phyloP scores from a whole-genome alignment of 2,888 invertebrate species.

The Notodonta dromedarius region DNA sequence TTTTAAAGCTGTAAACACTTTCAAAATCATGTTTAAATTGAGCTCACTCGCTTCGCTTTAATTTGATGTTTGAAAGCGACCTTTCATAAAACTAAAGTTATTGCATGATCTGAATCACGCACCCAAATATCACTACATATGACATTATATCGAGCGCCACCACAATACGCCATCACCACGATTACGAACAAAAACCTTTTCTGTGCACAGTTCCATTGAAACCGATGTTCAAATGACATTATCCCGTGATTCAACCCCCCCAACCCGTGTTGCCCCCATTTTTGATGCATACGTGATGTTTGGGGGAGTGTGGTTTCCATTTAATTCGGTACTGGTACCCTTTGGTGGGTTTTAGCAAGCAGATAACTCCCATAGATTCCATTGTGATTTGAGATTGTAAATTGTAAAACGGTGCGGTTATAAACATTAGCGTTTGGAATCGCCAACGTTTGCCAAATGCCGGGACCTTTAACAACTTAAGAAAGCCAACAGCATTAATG shows the following conservation, averaged over 20 bases:
- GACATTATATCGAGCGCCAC: slow-evolving; percentile 19
- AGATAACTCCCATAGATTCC: slow-evolving; percentile 1
- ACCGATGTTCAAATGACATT: slow-evolving; percentile 40
- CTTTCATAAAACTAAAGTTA: too few species aligned
- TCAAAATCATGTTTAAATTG: too few species aligned
- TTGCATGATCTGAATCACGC: neutral
- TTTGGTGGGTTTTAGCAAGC: slow-evolving; percentile 27
- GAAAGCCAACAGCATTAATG: neutral
- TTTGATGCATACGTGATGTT: slow-evolving; percentile 40
- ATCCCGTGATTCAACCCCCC: slow-evolving; percentile 32
- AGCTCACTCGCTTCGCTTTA: too few species aligned
- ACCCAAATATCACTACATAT: slow-evolving; percentile 9
- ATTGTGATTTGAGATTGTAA: neutral
- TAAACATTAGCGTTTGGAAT: neutral
- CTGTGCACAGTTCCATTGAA: slow-evolving; percentile 18
- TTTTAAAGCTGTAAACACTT: too few species aligned
- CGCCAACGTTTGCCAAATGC: too few species aligned
- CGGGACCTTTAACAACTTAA: too few species aligned
- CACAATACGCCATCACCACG: slow-evolving; percentile 1
- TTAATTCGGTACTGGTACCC: slow-evolving; percentile 36
- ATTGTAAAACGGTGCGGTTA: neutral
- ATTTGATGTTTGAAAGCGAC: too few species aligned
- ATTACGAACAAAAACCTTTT: slow-evolving; percentile 16
- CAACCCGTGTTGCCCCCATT: slow-evolving; percentile 1
- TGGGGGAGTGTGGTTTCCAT: slow-evolving; percentile 34